These are phyloP conservation scores for Metalampra italica DNA, from an alignment of 2,888 invertebrate species.

Conservation along the genomic window DNA sequence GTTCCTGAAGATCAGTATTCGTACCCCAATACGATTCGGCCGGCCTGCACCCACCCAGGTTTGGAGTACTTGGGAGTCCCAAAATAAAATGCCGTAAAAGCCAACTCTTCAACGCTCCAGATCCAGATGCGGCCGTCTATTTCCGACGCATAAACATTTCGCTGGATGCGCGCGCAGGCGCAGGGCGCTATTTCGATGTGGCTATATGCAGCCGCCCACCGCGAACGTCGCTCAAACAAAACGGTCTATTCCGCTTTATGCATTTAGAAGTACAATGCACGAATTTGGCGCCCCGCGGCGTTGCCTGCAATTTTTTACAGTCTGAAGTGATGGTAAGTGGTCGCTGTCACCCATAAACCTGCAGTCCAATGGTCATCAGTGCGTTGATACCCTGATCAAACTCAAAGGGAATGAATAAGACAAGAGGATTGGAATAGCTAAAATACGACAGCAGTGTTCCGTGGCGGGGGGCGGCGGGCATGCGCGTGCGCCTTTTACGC, in stretches of 20 bases:
- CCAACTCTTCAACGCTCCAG: slow-evolving; percentile 48
- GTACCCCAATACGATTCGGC: too few species aligned
- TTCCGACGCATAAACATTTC: slow-evolving; percentile 52
- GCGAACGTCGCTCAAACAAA: slow-evolving; percentile 36
- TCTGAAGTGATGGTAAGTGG: too few species aligned
- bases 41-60: not conserved
- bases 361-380: not conserved
- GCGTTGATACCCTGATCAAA: too few species aligned
- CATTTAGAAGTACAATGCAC: too few species aligned
- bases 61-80: too few species aligned
- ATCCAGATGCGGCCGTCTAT: slow-evolving; percentile 54
- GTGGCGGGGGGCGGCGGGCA: too few species aligned
- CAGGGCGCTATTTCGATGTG: slow-evolving; percentile 54
- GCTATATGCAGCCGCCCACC: slow-evolving; percentile 60
- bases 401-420: not conserved
- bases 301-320: too few species aligned
- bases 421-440: not conserved
- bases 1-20: too few species aligned
- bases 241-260: not conserved
- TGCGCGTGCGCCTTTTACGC: slow-evolving; percentile 4
- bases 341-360: not conserved
- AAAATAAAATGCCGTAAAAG: slow-evolving; percentile 56
- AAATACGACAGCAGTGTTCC: slow-evolving; percentile 5
- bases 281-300: too few species aligned
- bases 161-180: slow-evolving; percentile 45